phyloP scores from a whole-genome alignment of 2,888 invertebrate genomes.

The Ectobius pallidus region DNA sequence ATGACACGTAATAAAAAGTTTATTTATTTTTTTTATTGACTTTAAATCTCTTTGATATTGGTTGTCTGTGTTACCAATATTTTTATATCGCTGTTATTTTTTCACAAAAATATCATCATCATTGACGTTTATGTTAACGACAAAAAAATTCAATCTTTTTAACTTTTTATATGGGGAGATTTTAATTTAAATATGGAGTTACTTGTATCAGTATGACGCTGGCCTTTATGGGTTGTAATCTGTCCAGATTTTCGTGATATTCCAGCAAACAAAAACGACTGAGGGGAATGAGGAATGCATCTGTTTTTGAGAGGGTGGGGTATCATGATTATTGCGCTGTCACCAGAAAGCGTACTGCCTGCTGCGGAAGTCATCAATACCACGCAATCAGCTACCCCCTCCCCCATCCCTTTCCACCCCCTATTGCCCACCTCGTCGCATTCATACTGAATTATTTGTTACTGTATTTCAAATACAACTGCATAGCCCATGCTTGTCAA shows the following conservation, averaged over 20 bases:
- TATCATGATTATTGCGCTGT: constrained; percentile 32
- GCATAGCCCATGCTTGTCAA: constrained; percentile 14
- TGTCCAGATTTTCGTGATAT: constrained; percentile 25
- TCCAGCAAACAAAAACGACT: constrained; percentile 29
- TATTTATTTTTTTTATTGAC: constrained; percentile 2
- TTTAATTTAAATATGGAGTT: constrained; percentile 13
- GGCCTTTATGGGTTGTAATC: constrained; percentile 25
- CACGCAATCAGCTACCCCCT: constrained; percentile 31
- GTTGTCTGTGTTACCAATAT: background rate
- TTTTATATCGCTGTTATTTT: constrained; percentile 19
- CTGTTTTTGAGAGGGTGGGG: constrained; percentile 28
- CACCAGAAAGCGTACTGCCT: constrained; percentile 27
- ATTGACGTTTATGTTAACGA: constrained; percentile 26
- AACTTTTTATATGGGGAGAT: constrained; percentile 9
- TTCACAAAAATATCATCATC: background rate
- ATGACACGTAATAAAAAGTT: background rate
- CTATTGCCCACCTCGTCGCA: constrained; percentile 20
- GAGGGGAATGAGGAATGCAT: constrained; percentile 20
- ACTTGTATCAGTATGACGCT: constrained; percentile 12
- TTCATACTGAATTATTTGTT: constrained; percentile 32
- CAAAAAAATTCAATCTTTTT: constrained; percentile 17
- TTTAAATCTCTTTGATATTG: constrained; percentile 19
- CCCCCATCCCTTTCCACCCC: constrained; percentile 2
- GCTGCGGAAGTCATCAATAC: constrained; percentile 37
- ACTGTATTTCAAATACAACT: constrained; percentile 29